These are phyloP conservation scores for Cheilinus undulatus DNA, from an alignment of 2,113 vertebrate genomes.

Conservation along the genomic window DNA sequence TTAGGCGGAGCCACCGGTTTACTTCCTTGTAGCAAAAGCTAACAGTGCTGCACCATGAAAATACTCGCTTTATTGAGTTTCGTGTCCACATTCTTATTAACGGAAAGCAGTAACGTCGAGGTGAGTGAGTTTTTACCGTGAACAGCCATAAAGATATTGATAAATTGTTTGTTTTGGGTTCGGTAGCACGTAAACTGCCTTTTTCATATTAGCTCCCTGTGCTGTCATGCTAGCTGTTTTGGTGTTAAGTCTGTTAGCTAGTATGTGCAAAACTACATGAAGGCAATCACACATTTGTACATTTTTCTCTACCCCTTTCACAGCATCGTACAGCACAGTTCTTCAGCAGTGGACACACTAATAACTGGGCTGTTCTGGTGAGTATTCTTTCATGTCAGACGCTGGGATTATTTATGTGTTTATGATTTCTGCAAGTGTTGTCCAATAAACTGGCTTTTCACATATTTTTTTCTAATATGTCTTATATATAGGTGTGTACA, in stretches of 20 bases:
- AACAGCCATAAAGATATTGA: rapidly evolving
- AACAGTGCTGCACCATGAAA: slow-evolving; percentile 52
- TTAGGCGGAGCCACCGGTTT: slow-evolving; percentile 8
- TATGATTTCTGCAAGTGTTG: background rate
- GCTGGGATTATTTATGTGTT: background rate
- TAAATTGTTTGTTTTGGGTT: background rate
- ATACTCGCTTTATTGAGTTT: slow-evolving; percentile 56
- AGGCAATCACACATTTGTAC: background rate
- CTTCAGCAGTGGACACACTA: slow-evolving; percentile 95
- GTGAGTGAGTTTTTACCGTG: slow-evolving; percentile 49
- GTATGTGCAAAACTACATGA: background rate
- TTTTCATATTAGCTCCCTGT: slow-evolving; percentile 19
- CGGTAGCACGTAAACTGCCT: background rate
- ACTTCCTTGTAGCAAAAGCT: slow-evolving; percentile 47
- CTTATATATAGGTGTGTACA: slow-evolving; percentile 89
- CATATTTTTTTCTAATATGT: background rate
- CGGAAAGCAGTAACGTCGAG: slow-evolving; percentile 63
- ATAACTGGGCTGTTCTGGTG: slow-evolving; percentile 99
- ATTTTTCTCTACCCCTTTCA: background rate
- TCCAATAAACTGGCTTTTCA: too few species aligned
- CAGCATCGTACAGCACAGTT: slow-evolving; percentile 90
- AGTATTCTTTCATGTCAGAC: slow-evolving; percentile 23
- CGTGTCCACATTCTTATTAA: slow-evolving; percentile 18
- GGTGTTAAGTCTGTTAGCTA: background rate
- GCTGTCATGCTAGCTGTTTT: slow-evolving; percentile 39